Base-by-base conservation (phyloP, 2,113 vertebrate genomes). In the Ochotona curzoniae region DNA sequence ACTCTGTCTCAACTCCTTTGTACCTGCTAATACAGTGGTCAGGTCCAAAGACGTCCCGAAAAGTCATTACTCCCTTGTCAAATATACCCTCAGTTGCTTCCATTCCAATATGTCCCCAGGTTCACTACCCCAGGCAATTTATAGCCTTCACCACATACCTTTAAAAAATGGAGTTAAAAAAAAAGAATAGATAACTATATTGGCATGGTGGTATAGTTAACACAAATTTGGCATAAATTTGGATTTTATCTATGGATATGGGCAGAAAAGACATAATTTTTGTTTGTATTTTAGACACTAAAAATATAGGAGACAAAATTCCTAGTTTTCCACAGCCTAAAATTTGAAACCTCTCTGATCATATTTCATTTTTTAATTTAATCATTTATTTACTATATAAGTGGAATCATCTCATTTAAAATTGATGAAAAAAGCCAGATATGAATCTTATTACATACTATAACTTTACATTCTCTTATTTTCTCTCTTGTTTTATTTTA, bases 311-410 rank as follows among this genome's bases (percentile, higher is more conserved):
- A 51, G 89, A n/a, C 8, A 28, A 82, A 81, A 89, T 63, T 91
- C 23, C 81, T 70, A 49, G 49, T 85, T 89, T 20, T 32, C 26
- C 5, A 64, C 70, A 75, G 21, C 32, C 2, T 15, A 60, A n/a
- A 32, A 35, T 47, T 94, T 90, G 60, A 81, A 81, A 57, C n/a
- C 89, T 91, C 21, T 63, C 1, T 67, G n/a, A 4, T 89, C 49
- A 87, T 8, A 64, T 84, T 80, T 87, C 60, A 84, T 47, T 67
- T 5, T 28, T 93, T 12, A 17, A 51, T 44, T 71, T 79, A 20
- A 84, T 89, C 44, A 35, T 23, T 35, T 84, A 35, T 63, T 25
- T 84, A 89, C 79, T 89, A 89, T 82, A 85, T 47, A 26, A 51
- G n/a, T 30, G 47, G 18, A 82, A 64, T 2, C 54, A 28, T 61